Evolutionary conservation across 2,888 invertebrate species (phyloP).

Genomic region (Tipula unca): DNA sequence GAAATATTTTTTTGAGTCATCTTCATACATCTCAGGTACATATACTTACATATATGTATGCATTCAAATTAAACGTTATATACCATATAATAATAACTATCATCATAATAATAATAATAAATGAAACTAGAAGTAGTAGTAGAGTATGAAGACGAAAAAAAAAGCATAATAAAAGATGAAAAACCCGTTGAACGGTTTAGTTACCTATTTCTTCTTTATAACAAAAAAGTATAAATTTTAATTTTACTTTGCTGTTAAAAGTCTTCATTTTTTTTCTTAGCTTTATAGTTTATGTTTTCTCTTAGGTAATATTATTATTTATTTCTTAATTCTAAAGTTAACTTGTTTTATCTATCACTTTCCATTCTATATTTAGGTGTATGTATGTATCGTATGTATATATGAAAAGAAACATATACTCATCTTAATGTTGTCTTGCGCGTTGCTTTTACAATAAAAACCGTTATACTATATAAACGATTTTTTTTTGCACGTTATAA

Average conservation of each 20-base stretch:
- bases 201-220: conserved; percentile 19
- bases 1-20: neutral
- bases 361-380: neutral
- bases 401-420: neutral
- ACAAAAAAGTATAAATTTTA: neutral
- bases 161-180: conserved; percentile 14
- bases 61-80: neutral
- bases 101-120: neutral
- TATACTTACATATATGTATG: neutral
- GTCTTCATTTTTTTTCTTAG: neutral
- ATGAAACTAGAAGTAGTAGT: neutral
- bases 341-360: neutral
- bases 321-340: conserved; percentile 8
- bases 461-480: neutral
- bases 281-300: neutral
- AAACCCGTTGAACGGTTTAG: conserved; percentile 20
- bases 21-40: neutral
- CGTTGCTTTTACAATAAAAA: neutral
- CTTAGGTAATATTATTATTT: conserved; percentile 14
- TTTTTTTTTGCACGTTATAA: neutral
- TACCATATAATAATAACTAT: neutral
- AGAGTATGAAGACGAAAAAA: conserved; percentile 9
- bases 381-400: neutral
- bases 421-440: neutral
- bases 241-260: neutral